Percentiles rank a stretch among this genome's conserved stretches.
phyloP scores from a whole-genome alignment of 2,888 invertebrate genomes.

The Papilio elwesi region DNA sequence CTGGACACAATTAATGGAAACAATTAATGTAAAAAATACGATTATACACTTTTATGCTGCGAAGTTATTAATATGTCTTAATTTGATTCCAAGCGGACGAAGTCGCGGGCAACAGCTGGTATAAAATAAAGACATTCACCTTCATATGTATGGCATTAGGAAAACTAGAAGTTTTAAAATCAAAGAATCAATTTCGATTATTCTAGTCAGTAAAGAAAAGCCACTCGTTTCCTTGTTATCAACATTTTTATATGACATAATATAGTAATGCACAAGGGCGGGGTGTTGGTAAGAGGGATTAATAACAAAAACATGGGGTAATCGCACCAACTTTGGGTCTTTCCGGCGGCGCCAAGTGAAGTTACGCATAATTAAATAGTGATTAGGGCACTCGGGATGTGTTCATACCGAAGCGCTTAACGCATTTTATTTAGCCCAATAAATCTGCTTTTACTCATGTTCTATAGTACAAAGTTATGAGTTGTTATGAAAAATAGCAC shows the following conservation, averaged over 20 bases:
- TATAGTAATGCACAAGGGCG: slow-evolving; percentile 40
- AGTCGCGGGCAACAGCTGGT: no score
- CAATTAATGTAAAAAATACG: no score
- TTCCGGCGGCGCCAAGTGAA: slow-evolving; percentile 53
- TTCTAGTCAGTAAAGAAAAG: neutral
- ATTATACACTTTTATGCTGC: no score
- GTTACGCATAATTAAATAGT: slow-evolving; percentile 79
- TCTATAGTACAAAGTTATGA: no score
- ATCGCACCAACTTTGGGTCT: slow-evolving; percentile 60
- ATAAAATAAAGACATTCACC: no score
- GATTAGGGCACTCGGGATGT: slow-evolving; percentile 61
- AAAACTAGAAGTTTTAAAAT: no score
- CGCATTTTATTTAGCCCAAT: neutral
- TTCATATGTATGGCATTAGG: no score
- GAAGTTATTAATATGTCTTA: no score
- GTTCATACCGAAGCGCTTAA: slow-evolving; percentile 48
- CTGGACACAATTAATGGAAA: no score
- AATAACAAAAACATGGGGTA: slow-evolving; percentile 68
- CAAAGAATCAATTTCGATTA: no score
- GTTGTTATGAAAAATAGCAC: no score
- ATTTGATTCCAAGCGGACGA: no score
- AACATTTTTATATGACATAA: slow-evolving; percentile 45
- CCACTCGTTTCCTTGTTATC: slow-evolving; percentile 27
- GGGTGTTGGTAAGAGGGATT: slow-evolving; percentile 42
- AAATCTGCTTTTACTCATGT: neutral